Evolutionary conservation across 2,113 vertebrate species (phyloP).

Genomic region (Labeo rohita): DNA sequence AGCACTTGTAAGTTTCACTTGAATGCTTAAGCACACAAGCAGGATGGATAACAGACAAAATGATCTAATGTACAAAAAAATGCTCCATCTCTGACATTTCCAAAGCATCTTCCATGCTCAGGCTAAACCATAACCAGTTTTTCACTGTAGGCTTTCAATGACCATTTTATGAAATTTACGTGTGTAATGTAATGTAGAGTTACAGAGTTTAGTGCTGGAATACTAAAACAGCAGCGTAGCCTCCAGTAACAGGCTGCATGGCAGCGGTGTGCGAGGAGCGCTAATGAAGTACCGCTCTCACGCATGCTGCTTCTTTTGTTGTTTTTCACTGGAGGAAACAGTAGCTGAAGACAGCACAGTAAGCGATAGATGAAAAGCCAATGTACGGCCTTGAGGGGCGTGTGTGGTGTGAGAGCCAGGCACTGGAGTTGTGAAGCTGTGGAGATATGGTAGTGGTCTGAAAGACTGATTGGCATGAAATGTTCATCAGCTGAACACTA

Average conservation of each 20-base stretch:
- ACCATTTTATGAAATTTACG: neutral
- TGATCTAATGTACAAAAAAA: neutral
- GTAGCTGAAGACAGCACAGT: slow-evolving; percentile 25
- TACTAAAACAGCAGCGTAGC: neutral
- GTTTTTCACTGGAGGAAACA: slow-evolving; percentile 38
- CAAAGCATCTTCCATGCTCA: neutral
- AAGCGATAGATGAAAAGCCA: slow-evolving; percentile 37
- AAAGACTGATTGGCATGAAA: slow-evolving; percentile 45
- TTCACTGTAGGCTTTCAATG: neutral
- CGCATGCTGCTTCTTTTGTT: slow-evolving; percentile 27
- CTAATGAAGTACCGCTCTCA: slow-evolving; percentile 32
- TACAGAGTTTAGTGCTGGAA: neutral
- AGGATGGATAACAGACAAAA: neutral
- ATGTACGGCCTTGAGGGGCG: neutral
- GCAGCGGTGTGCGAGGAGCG: neutral
- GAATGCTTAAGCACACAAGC: neutral
- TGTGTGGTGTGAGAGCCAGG: neutral
- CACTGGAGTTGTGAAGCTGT: neutral
- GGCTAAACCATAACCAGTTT: neutral
- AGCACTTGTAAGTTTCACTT: neutral
- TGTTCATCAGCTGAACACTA: slow-evolving; percentile 39
- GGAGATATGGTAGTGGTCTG: slow-evolving; percentile 15
- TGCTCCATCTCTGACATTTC: neutral
- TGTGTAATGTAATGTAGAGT: neutral
- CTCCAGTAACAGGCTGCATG: neutral